Evolutionary conservation across 35 echinoderm and acorn worm species (phyloP), one percentile per base, ranked within the genome.

Genomic region (Hemicentrotus pulcherrimus): DNA sequence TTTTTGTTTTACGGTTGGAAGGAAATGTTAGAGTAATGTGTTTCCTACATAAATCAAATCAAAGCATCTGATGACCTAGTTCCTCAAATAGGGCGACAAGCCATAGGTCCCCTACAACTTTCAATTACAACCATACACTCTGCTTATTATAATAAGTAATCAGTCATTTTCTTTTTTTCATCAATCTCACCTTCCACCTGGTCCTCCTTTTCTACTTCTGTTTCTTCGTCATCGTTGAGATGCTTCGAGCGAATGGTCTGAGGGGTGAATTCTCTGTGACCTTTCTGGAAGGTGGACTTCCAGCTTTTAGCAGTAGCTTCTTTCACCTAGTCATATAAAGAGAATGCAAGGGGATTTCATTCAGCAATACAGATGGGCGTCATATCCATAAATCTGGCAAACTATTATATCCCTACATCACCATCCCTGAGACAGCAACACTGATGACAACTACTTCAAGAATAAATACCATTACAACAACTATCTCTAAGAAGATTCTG

Each of bases 141-240:
- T 13, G 12, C 15, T 85, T 55, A 4, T 94, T 30, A 85, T 5
- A 11, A 55, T 55, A 10, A 55, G 50, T 41, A 55, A 55, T 55
- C 6, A 55, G 12, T 55, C 50, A 10, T 11, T 55, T 14, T 55
- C 50, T 11, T 55, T 22, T 30, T 13, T 48, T 18, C 15, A n/a
- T 94, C n/a, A 19, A 47, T 55, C 95, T 86, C 88, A 99, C 98
- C 98, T 96, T 99, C 97, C 4, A 99, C 96, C 9, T 96, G 95
- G 24, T 99, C 98, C 45, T 96, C 97, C 46, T 32, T 92, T 46
- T 95, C 97, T 45, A 99, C 95, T 91, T 99, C 98, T 32, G 98
- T 99, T 86, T 99, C 98, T 94, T 99, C 98, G 61, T 99, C 98
- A 95, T 99, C 95, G 41, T 99, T 98, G 14, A 99, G 94, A 96